Percentiles rank a stretch among this genome's conserved stretches.
Evolutionary conservation across 2,888 invertebrate genomes (phyloP).

Genomic region (Melinaea marsaeus): DNA sequence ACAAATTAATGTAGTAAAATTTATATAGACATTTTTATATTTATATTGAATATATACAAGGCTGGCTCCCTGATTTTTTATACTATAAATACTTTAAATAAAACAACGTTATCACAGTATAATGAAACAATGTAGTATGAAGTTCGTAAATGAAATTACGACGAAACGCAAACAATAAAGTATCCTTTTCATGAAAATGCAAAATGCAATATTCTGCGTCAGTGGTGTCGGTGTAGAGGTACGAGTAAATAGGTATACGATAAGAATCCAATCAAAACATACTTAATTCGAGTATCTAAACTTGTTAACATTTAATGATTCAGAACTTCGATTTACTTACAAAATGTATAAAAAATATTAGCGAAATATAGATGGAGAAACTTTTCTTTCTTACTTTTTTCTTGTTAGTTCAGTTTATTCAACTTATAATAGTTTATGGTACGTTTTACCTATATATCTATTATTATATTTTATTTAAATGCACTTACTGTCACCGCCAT

Average conservation of each 20-base stretch:
- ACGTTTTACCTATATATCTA: no score
- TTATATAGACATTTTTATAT: no score
- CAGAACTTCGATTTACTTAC: not conserved
- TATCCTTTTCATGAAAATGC: slow-evolving; percentile 46
- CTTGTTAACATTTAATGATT: not conserved
- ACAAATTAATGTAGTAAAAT: no score
- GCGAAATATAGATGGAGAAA: no score
- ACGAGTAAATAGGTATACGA: not conserved
- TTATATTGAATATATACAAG: no score
- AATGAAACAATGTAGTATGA: slow-evolving; percentile 20
- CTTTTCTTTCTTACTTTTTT: no score
- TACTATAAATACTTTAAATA: no score
- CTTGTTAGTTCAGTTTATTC: no score
- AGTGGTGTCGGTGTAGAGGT: slow-evolving; percentile 6
- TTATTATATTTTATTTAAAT: no score
- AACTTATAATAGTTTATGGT: no score
- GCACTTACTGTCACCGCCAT: no score
- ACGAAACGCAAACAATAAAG: slow-evolving; percentile 49
- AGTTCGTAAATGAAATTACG: slow-evolving; percentile 44
- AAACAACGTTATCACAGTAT: not conserved
- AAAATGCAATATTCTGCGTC: slow-evolving; percentile 38
- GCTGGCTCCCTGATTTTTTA: no score
- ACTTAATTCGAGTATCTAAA: not conserved
- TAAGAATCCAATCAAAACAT: not conserved
- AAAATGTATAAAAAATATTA: not conserved